These are phyloP conservation scores for Cheilosia scutellata DNA, from an alignment of 2,888 invertebrate species.

Conservation along the genomic window DNA sequence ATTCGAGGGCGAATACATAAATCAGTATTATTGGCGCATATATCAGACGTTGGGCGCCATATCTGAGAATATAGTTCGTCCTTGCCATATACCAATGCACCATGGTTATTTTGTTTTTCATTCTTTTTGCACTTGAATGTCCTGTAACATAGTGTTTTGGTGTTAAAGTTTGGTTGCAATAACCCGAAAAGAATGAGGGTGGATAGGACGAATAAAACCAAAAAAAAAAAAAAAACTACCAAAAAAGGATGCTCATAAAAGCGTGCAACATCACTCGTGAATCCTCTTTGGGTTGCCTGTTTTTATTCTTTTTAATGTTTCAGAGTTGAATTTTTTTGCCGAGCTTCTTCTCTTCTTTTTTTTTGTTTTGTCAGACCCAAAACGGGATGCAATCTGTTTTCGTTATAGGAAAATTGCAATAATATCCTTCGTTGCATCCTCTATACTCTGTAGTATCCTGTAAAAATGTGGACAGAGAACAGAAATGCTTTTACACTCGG, in stretches of 20 bases:
- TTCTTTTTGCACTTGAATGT: conserved; percentile 54
- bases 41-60: conserved; percentile 72
- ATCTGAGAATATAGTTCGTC: conserved; percentile 53
- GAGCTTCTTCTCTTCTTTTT: conserved; percentile 4
- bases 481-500: conserved; percentile 59
- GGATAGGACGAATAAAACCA: not conserved
- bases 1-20: conserved; percentile 67
- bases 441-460: conserved; percentile 25
- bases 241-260: conserved; percentile 64
- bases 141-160: conserved; percentile 72
- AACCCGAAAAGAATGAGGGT: conserved; percentile 26
- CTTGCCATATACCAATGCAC: conserved; percentile 4
- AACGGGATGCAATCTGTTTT: conserved; percentile 73
- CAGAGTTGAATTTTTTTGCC: conserved; percentile 25
- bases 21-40: conserved; percentile 75
- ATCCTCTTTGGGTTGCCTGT: conserved; percentile 50
- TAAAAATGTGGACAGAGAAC: conserved; percentile 1
- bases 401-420: conserved; percentile 74
- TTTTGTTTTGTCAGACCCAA: conserved; percentile 28
- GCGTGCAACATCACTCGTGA: conserved; percentile 71
- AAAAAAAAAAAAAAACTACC: conserved; percentile 7
- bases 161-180: conserved; percentile 54
- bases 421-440: conserved; percentile 70
- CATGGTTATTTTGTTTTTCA: conserved; percentile 15
- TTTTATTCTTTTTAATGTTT: conserved; percentile 51